A percentile compares a stretch with the other conserved stretches of the same genome.
phyloP scores from a whole-genome alignment of 2,888 invertebrate genomes.

The Eupithecia pulchellata region DNA sequence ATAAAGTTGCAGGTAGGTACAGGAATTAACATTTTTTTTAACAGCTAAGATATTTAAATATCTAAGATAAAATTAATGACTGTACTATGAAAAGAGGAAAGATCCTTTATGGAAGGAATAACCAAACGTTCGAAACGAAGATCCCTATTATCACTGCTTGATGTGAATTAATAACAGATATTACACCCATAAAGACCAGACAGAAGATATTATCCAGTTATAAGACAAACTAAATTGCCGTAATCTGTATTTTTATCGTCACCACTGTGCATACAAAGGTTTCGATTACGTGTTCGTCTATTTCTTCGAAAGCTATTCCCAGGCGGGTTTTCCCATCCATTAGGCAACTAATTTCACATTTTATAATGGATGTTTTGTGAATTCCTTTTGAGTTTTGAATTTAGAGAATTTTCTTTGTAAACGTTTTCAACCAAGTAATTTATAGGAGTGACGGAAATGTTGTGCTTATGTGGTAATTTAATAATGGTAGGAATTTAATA shows the following conservation, averaged over 20 bases:
- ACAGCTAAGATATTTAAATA: no score
- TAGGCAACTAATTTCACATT: slow-evolving; percentile 39
- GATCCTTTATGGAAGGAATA: neutral
- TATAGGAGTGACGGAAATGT: slow-evolving; percentile 6
- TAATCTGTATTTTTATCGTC: slow-evolving; percentile 39
- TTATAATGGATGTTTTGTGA: slow-evolving; percentile 36
- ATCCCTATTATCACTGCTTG: slow-evolving; percentile 12
- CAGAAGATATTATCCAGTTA: slow-evolving; percentile 27
- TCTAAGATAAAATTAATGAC: no score
- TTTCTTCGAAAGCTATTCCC: slow-evolving; percentile 38
- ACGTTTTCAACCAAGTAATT: slow-evolving; percentile 25
- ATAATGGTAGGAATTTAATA: neutral
- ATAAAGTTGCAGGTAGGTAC: neutral
- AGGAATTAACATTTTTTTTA: no score
- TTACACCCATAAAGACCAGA: slow-evolving; percentile 26
- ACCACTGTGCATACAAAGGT: slow-evolving; percentile 45
- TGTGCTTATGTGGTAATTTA: neutral
- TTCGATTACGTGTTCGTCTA: slow-evolving; percentile 39
- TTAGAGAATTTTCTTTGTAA: slow-evolving; percentile 32
- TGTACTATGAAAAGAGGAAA: no score
- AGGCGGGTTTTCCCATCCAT: slow-evolving; percentile 37
- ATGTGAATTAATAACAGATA: slow-evolving; percentile 26
- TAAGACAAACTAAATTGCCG: slow-evolving; percentile 27
- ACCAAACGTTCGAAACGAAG: neutral
- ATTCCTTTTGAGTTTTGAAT: slow-evolving; percentile 31